Conservation (phyloP, 2,888 invertebrate species). For the Diaphora mendica region DNA sequence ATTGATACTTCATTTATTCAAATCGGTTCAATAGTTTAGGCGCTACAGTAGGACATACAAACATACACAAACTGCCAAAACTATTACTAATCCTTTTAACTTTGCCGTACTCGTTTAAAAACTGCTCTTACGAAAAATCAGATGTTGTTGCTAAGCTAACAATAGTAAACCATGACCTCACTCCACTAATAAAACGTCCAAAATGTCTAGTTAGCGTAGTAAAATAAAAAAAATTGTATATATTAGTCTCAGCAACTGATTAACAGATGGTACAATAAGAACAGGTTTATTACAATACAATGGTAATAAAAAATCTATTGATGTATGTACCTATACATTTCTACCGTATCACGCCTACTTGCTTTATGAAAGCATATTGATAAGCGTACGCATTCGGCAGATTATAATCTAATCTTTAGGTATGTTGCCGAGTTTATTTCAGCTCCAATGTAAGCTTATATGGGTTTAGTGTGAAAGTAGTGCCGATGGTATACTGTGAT, state of each 20-base stretch:
- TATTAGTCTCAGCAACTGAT: background rate
- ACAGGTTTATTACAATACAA: background rate
- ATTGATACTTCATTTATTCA: background rate
- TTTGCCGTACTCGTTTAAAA: no score
- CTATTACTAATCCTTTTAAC: no score
- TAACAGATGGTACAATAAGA: constrained; percentile 8
- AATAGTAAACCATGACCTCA: constrained; percentile 1
- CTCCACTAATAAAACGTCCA: background rate
- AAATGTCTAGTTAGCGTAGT: background rate
- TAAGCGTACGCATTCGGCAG: constrained; percentile 17
- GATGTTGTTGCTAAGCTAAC: background rate
- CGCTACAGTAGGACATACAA: no score
- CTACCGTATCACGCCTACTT: constrained; percentile 19
- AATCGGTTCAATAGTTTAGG: no score
- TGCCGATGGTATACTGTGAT: background rate
- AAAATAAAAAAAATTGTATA: constrained; percentile 2
- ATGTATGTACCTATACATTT: background rate
- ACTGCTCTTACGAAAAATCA: background rate
- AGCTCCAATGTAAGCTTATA: background rate
- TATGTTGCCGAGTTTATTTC: background rate
- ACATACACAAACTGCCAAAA: no score
- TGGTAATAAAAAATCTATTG: constrained; percentile 1
- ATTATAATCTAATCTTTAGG: constrained; percentile 6
- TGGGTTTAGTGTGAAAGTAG: constrained; percentile 5
- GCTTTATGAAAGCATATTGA: constrained; percentile 17